Evolutionary conservation across 2,888 invertebrate species (phyloP), one percentile per base, ranked within the genome.

Genomic region (Melolontha melolontha): DNA sequence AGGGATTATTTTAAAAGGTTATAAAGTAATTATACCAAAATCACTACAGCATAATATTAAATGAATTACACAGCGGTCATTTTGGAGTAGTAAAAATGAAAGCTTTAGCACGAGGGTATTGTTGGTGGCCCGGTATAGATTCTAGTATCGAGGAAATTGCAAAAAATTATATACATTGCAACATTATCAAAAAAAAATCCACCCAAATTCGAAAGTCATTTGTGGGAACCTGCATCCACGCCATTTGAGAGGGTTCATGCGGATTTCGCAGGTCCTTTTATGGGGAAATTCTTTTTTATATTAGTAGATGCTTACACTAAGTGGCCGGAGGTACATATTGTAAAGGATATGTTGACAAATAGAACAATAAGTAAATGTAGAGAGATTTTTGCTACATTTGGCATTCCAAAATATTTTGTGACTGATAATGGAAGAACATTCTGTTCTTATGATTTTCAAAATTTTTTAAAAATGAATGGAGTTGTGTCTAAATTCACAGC

Each of bases 351-450:
- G 16, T 74, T 72, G 22, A 47, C 69, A 5, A 62, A 64, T 6
- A 69, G 41, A n/a, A 66, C 71, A 27, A 70, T 75, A 39, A 64
- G 65, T 44, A 72, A 49, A 42, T 64, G 64, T 14, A 51, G 64
- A 59, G 34, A 50, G 47, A 64, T 67, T n/a, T 75, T 75, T 75
- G 67, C 73, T 42, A 71, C 73, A 42, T 76, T 75, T 72, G 75
- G 77, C 0, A 68, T 78, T 11, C 77, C 76, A 12, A 69, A 69
- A 11, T 44, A 29, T 2, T 51, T 77, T 1, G 74, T 76, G 11
- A 74, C 74, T 0, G 76, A 75, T 51, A 22, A 71, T 71, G 6
- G 67, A 69, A n/a, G n/a, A n/a, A n/a, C n/a, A n/a, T n/a, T n/a
- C n/a, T n/a, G n/a, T n/a, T n/a, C n/a, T n/a, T n/a, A n/a, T n/a